A percentile compares a stretch with the other conserved stretches of the same genome.
These are phyloP conservation scores for Pyrgilauda ruficollis DNA, from an alignment of 2,113 vertebrate genomes.

Conservation along the genomic window DNA sequence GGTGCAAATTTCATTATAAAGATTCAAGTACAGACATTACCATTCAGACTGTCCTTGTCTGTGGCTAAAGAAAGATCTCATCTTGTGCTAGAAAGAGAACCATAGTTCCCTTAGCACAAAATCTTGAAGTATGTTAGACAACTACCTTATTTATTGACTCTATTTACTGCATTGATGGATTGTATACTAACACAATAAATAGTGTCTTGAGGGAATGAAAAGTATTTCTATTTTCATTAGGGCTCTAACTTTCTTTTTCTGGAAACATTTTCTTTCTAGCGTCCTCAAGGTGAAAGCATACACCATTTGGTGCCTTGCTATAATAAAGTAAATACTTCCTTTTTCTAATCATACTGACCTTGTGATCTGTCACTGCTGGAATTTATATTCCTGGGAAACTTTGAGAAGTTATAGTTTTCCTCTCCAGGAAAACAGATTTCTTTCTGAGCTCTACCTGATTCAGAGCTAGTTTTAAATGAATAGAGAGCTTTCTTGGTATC, in stretches of 20 bases:
- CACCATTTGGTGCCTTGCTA: slow-evolving; percentile 33
- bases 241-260: slow-evolving; percentile 54
- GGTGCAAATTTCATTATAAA: not conserved
- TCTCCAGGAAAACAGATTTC: not conserved
- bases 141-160: slow-evolving; percentile 63
- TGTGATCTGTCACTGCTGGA: not conserved
- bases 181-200: slow-evolving; percentile 63
- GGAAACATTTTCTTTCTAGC: slow-evolving; percentile 61
- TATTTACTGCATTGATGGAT: slow-evolving; percentile 72
- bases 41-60: slow-evolving; percentile 10
- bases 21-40: not conserved
- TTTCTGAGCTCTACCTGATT: not conserved
- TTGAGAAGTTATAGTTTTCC: slow-evolving; percentile 2
- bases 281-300: slow-evolving; percentile 62
- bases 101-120: slow-evolving; percentile 62
- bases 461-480: slow-evolving; percentile 10
- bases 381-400: slow-evolving; percentile 44
- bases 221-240: slow-evolving; percentile 66
- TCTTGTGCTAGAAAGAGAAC: slow-evolving; percentile 35
- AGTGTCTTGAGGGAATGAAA: slow-evolving; percentile 49
- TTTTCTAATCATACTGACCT: slow-evolving; percentile 31
- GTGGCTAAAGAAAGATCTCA: slow-evolving; percentile 45
- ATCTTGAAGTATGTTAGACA: slow-evolving; percentile 58
- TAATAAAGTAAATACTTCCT: slow-evolving; percentile 49
- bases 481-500: not conserved